These are phyloP conservation scores for Griposia aprilina DNA, from an alignment of 2,888 invertebrate species.

Conservation along the genomic window DNA sequence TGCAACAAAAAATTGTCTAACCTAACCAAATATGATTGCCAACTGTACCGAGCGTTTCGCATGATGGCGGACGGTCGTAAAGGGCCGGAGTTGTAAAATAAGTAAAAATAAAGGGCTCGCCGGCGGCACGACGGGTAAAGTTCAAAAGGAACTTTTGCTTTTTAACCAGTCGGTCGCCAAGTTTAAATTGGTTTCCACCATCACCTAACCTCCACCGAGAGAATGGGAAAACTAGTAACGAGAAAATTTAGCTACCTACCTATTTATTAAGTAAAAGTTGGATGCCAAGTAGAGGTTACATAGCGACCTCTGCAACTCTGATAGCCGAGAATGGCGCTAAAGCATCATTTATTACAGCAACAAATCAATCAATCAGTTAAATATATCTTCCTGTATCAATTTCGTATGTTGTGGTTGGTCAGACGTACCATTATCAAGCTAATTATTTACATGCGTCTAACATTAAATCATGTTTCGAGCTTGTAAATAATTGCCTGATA, in stretches of 20 bases:
- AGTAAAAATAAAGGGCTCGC: slow-evolving; percentile 83
- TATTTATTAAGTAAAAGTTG: slow-evolving; percentile 71
- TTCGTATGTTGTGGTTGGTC: slow-evolving; percentile 36
- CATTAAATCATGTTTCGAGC: slow-evolving; percentile 56
- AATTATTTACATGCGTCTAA: slow-evolving; percentile 57
- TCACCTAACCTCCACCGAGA: slow-evolving; percentile 75
- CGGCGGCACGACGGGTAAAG: slow-evolving; percentile 79
- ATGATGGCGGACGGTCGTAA: slow-evolving; percentile 82
- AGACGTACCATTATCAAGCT: slow-evolving; percentile 52
- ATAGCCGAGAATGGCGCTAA: slow-evolving; percentile 59
- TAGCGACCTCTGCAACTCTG: slow-evolving; percentile 51
- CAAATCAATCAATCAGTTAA: slow-evolving; percentile 60
- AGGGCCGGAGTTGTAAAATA: slow-evolving; percentile 83
- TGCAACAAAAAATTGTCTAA: slow-evolving; percentile 63
- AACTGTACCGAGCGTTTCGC: slow-evolving; percentile 77
- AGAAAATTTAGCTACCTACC: slow-evolving; percentile 74
- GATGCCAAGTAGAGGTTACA: slow-evolving; percentile 39
- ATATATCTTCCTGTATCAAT: slow-evolving; percentile 63
- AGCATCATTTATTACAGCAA: slow-evolving; percentile 54
- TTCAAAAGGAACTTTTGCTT: slow-evolving; percentile 87
- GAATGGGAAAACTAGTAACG: slow-evolving; percentile 84
- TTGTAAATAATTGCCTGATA: slow-evolving; percentile 50
- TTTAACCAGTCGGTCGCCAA: slow-evolving; percentile 87
- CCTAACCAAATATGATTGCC: slow-evolving; percentile 72
- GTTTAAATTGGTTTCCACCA: slow-evolving; percentile 88